These are phyloP conservation scores for Megalonaias nervosa DNA, from an alignment of 1,140 invertebrate species.

Conservation along the genomic window DNA sequence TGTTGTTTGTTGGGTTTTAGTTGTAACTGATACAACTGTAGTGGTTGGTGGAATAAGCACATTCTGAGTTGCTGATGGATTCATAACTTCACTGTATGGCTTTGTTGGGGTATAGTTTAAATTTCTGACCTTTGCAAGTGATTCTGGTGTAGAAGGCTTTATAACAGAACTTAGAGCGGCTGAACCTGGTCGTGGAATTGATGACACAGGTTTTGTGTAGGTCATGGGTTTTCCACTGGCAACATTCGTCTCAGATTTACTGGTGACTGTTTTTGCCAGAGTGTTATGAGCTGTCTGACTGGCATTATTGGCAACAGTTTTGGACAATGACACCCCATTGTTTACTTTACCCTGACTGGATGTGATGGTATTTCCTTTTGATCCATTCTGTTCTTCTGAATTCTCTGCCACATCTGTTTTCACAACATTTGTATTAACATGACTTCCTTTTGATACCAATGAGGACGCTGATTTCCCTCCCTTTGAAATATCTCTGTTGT, in stretches of 20 bases:
- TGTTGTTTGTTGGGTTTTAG: constrained; percentile 29
- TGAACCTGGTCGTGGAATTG: constrained; percentile 20
- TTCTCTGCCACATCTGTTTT: no score
- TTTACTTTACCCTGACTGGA: no score
- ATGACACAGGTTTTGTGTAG: constrained; percentile 32
- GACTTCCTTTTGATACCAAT: no score
- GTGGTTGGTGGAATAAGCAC: neutral
- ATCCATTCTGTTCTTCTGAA: no score
- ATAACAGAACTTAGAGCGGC: constrained; percentile 5
- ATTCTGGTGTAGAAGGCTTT: constrained; percentile 30
- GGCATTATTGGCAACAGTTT: constrained; percentile 2
- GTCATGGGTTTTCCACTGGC: constrained; percentile 11
- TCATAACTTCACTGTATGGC: constrained; percentile 58
- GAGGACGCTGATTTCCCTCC: no score
- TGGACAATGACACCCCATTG: neutral
- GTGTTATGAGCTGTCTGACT: constrained; percentile 8
- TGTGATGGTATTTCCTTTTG: no score
- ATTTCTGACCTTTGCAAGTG: constrained; percentile 53
- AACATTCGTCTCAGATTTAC: constrained; percentile 1
- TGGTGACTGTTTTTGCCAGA: neutral
- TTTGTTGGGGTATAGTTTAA: constrained; percentile 63
- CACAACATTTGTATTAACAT: no score
- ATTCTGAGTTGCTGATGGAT: constrained; percentile 3
- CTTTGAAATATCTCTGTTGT: no score
- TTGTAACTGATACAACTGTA: constrained; percentile 19